A percentile compares a stretch with the other conserved stretches of the same genome.
These are phyloP conservation scores for Cetoscarus ocellatus DNA, from an alignment of 2,797 vertebrate genomes.

Conservation along the genomic window DNA sequence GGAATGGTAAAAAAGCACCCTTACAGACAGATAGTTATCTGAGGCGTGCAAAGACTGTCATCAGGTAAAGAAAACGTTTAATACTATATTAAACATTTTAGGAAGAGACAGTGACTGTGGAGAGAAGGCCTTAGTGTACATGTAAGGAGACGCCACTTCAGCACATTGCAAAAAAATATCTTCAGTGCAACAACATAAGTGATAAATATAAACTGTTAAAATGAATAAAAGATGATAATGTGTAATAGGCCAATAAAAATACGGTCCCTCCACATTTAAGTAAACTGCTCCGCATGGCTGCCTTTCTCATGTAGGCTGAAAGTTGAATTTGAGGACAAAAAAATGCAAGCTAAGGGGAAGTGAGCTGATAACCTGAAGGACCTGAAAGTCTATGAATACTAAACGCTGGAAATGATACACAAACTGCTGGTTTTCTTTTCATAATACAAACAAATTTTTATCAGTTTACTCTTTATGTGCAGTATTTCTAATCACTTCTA, in stretches of 20 bases:
- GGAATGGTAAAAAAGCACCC: no score
- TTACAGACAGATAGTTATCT: no score
- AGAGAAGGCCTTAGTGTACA: background rate
- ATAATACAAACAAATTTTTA: background rate
- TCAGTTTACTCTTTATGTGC: background rate
- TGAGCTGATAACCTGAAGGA: slow-evolving; percentile 11
- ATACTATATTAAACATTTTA: no score
- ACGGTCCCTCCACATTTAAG: background rate
- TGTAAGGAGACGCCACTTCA: background rate
- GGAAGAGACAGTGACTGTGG: background rate
- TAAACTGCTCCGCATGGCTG: background rate
- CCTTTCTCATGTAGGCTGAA: background rate
- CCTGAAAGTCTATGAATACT: slow-evolving; percentile 24
- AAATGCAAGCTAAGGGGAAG: slow-evolving; percentile 5
- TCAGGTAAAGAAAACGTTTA: no score
- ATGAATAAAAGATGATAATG: background rate
- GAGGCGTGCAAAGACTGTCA: no score
- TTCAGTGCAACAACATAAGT: background rate
- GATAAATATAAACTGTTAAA: background rate
- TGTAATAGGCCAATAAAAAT: background rate
- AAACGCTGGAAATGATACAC: slow-evolving; percentile 2
- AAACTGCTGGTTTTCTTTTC: background rate
- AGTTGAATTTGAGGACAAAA: background rate
- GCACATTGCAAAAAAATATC: background rate
- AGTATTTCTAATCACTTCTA: background rate